Base-by-base conservation (phyloP, 2,888 invertebrate species). In the Cataglyphis cursor region DNA sequence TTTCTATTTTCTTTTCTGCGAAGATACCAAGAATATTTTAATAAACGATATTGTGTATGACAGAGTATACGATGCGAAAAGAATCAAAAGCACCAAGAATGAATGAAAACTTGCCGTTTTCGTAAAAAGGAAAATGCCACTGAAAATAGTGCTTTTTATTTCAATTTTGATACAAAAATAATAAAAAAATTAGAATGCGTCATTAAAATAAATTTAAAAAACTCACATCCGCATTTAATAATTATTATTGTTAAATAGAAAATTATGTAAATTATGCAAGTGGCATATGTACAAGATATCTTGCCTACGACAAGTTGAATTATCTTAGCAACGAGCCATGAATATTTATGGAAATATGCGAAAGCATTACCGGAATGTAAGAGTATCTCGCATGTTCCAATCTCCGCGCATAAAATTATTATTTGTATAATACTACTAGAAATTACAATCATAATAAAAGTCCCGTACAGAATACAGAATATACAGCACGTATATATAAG, bases 11-110 rank as follows among this genome's bases (percentile, higher is more conserved):
- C 61, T 62, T 62, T 64, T 28, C 48, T 5, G 65, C 72, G 82
- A 41, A 81, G 74, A 81, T 84, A 78, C 54, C 57, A 70, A 54
- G 87, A 68, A 85, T 78, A 86, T 88, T 88, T 88, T 88, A 88
- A 88, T 88, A 88, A 88, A 88, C 59, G 81, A 54, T 51, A 81
- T 61, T 44, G 24, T 41, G 41, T 41, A 57, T 6, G 66, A 31
- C n/a, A 57, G 28, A 10, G 31, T 3, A 2, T 62, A 31, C 44
- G 59, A 57, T 68, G 70, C 59, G 78, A 80, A 80, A 80, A 59
- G 78, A 70, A 70, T 78, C 28, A 59, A 12, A 28, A 15, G 15
- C 41, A 10, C 5, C 35, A 54, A 76, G 41, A 76, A 48, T 64
- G 44, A 35, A 41, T n/a, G 8, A 21, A 62, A n/a, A 35, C 62